A percentile compares a stretch with the other conserved stretches of the same genome.
Evolutionary conservation across 92 coral and sea anemone species (phyloP).

Genomic region (Heteractis magnifica): DNA sequence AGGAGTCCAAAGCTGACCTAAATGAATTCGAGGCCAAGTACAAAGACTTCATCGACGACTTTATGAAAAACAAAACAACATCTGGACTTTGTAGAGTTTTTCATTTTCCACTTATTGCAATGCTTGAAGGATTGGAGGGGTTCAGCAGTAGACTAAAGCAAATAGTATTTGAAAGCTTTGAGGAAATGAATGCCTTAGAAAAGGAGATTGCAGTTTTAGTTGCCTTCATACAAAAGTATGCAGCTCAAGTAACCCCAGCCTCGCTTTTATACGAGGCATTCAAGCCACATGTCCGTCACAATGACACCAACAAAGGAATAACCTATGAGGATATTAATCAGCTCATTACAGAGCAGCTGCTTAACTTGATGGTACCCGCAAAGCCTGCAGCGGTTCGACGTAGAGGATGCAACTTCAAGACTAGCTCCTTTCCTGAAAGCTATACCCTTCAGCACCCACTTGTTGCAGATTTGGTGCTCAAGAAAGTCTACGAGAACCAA

Average conservation of each 20-base stretch:
- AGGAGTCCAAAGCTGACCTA: slow-evolving; percentile 69
- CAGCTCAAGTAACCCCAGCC: slow-evolving; percentile 85
- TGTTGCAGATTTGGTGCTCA: slow-evolving; percentile 65
- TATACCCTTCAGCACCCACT: slow-evolving; percentile 76
- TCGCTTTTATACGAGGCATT: slow-evolving; percentile 66
- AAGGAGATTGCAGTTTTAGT: slow-evolving; percentile 78
- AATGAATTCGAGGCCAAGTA: slow-evolving; percentile 64
- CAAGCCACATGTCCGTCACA: slow-evolving; percentile 35
- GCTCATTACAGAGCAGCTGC: slow-evolving; percentile 64
- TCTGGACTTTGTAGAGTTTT: slow-evolving; percentile 66
- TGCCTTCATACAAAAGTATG: too few relatives aligned
- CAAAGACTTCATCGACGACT: slow-evolving; percentile 57
- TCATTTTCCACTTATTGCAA: slow-evolving; percentile 86
- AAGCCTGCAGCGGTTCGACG: slow-evolving; percentile 27
- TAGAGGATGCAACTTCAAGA: slow-evolving; percentile 18
- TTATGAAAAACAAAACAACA: slow-evolving; percentile 14
- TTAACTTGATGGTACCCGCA: slow-evolving; percentile 73
- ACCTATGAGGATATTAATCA: slow-evolving; percentile 73
- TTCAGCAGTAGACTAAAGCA: slow-evolving; percentile 54
- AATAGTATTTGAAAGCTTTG: slow-evolving; percentile 64
- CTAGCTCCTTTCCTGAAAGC: slow-evolving; percentile 27
- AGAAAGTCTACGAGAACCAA: slow-evolving; percentile 34
- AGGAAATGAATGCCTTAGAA: slow-evolving; percentile 50
- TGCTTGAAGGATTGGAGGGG: slow-evolving; percentile 63
- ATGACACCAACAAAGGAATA: slow-evolving; percentile 26